Percentiles rank a stretch among this genome's conserved stretches.
These are phyloP conservation scores for Andrena praecox DNA, from an alignment of 2,888 invertebrate genomes.

Conservation along the genomic window DNA sequence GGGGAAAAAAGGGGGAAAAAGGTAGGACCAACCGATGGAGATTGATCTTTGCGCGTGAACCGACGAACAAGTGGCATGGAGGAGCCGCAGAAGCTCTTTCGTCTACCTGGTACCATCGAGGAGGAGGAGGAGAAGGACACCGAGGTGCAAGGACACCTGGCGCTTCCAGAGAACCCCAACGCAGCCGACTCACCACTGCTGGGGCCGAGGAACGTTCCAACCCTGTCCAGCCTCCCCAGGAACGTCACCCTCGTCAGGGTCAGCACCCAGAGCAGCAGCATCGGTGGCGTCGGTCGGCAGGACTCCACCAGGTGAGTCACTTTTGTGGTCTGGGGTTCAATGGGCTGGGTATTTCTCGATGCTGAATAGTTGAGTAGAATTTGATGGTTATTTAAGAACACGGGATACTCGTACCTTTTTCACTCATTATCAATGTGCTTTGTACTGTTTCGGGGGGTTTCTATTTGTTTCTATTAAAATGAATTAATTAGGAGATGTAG, in stretches of 20 bases:
- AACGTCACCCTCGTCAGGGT: conserved; percentile 87
- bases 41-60: conserved; percentile 40
- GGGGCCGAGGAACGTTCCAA: conserved; percentile 65
- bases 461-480: too few relatives aligned
- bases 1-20: background rate
- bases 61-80: conserved; percentile 72
- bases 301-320: conserved; percentile 86
- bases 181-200: conserved; percentile 79
- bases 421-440: too few relatives aligned
- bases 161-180: conserved; percentile 60
- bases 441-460: too few relatives aligned
- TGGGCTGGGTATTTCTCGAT: background rate
- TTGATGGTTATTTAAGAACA: background rate
- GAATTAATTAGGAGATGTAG: too few relatives aligned
- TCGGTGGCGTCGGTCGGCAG: conserved; percentile 87
- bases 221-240: conserved; percentile 75
- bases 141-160: conserved; percentile 57
- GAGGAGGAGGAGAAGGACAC: conserved; percentile 79
- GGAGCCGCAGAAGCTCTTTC: conserved; percentile 81
- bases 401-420: too few relatives aligned
- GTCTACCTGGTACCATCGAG: conserved; percentile 82
- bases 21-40: conserved; percentile 48
- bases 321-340: background rate
- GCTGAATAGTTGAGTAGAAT: too few relatives aligned
- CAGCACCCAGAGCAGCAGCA: conserved; percentile 88